These are phyloP conservation scores for Sebastes fasciatus DNA, from an alignment of 2,113 vertebrate species.

Conservation along the genomic window DNA sequence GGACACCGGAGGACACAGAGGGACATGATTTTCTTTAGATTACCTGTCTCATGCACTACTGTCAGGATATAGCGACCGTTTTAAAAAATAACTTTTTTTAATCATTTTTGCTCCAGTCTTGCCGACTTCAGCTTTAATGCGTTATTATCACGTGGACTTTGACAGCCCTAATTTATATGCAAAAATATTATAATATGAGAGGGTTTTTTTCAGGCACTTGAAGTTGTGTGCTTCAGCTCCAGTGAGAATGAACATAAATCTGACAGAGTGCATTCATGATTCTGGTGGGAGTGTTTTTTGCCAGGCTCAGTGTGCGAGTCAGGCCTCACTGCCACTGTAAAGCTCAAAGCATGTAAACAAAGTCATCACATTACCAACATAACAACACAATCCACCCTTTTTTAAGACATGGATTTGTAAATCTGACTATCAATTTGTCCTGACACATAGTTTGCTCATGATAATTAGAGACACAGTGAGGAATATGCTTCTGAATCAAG, in stretches of 20 bases:
- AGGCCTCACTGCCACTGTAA: constrained; percentile 31
- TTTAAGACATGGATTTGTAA: neutral
- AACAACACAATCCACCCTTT: neutral
- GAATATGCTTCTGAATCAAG: neutral
- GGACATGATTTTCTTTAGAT: no score
- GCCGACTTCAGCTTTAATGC: no score
- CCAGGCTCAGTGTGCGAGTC: neutral
- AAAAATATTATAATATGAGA: neutral
- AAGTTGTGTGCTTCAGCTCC: neutral
- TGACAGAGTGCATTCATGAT: neutral
- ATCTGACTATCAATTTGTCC: neutral
- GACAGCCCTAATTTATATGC: no score
- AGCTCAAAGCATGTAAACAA: constrained; percentile 39
- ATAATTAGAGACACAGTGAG: neutral
- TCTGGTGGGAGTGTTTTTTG: neutral
- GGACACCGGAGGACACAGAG: no score
- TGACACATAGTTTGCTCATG: no score
- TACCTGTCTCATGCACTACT: no score
- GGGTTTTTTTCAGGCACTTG: neutral
- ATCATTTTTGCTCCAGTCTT: no score
- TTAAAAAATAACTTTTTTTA: no score
- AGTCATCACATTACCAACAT: neutral
- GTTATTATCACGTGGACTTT: no score
- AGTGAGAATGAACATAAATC: neutral
- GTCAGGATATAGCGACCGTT: no score